phyloP scores from a whole-genome alignment of 2,888 invertebrate genomes.

The Ochropacha duplaris region DNA sequence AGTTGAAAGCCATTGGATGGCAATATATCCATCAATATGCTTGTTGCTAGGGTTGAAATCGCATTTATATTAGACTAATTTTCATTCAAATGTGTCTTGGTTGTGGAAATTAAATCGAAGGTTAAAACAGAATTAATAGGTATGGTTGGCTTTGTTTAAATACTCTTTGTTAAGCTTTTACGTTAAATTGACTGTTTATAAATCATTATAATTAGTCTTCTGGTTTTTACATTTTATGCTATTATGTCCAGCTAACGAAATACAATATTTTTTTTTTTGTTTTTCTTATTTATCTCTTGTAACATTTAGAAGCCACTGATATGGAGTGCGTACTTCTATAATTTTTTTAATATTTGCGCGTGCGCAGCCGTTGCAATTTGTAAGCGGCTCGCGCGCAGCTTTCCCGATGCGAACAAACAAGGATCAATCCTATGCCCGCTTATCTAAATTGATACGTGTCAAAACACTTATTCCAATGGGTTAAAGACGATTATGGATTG shows the following conservation, averaged over 20 bases:
- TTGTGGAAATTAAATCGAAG: slow-evolving; percentile 6
- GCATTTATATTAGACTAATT: slow-evolving; percentile 6
- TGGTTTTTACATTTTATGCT: no score
- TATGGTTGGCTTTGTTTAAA: background rate
- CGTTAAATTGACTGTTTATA: background rate
- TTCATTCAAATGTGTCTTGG: slow-evolving; percentile 2
- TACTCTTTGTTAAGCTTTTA: background rate
- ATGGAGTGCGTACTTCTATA: no score
- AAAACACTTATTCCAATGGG: slow-evolving; percentile 30
- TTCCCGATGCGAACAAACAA: slow-evolving; percentile 32
- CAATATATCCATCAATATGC: slow-evolving; percentile 68
- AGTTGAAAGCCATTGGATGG: slow-evolving; percentile 68
- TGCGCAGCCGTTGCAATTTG: slow-evolving; percentile 65
- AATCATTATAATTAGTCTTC: no score
- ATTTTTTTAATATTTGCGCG: slow-evolving; percentile 33
- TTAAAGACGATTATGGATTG: slow-evolving; percentile 19
- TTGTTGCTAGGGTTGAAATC: slow-evolving; percentile 42
- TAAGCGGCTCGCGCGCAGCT: slow-evolving; percentile 54
- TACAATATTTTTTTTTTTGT: no score
- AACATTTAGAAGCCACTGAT: no score
- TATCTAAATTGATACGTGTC: slow-evolving; percentile 37
- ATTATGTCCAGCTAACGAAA: no score
- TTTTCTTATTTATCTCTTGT: no score
- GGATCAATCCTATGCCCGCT: slow-evolving; percentile 38
- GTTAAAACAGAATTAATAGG: slow-evolving; percentile 6